These are phyloP conservation scores for Dilophus febrilis DNA, from an alignment of 2,888 invertebrate genomes.

Conservation along the genomic window DNA sequence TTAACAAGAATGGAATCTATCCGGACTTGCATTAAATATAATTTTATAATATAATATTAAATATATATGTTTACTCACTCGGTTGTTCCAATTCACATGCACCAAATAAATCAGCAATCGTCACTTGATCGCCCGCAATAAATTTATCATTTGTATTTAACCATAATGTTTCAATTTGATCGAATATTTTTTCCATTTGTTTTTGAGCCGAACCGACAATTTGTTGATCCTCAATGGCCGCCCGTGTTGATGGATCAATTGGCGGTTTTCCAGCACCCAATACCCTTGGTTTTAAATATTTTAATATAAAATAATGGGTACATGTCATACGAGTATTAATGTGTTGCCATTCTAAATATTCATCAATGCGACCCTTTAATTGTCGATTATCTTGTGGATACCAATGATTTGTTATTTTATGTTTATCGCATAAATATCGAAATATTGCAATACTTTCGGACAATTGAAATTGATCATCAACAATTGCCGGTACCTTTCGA, in stretches of 20 bases:
- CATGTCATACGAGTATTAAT: slow-evolving; percentile 39
- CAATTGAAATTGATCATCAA: slow-evolving; percentile 47
- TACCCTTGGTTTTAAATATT: slow-evolving; percentile 32
- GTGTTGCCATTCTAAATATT: slow-evolving; percentile 46
- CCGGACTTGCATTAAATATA: too few species aligned
- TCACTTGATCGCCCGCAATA: slow-evolving; percentile 42
- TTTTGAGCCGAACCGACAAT: slow-evolving; percentile 14
- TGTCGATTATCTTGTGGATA: slow-evolving; percentile 43
- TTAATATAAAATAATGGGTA: slow-evolving; percentile 39
- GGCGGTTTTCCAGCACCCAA: neutral
- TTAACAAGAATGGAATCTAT: too few species aligned
- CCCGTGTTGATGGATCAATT: neutral
- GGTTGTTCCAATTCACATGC: slow-evolving; percentile 64
- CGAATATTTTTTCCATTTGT: slow-evolving; percentile 38
- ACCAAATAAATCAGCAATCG: slow-evolving; percentile 56
- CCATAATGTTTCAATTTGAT: slow-evolving; percentile 37
- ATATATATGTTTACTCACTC: slow-evolving; percentile 42
- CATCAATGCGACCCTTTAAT: slow-evolving; percentile 43
- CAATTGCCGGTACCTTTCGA: slow-evolving; percentile 46
- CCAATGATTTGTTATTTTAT: slow-evolving; percentile 40
- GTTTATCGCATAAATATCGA: slow-evolving; percentile 42
- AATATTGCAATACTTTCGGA: slow-evolving; percentile 53
- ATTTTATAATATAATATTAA: too few species aligned
- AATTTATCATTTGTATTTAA: slow-evolving; percentile 29
- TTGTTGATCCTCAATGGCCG: neutral